These are phyloP conservation scores for Coreius guichenoti DNA, from an alignment of 2,797 vertebrate species.

Conservation along the genomic window DNA sequence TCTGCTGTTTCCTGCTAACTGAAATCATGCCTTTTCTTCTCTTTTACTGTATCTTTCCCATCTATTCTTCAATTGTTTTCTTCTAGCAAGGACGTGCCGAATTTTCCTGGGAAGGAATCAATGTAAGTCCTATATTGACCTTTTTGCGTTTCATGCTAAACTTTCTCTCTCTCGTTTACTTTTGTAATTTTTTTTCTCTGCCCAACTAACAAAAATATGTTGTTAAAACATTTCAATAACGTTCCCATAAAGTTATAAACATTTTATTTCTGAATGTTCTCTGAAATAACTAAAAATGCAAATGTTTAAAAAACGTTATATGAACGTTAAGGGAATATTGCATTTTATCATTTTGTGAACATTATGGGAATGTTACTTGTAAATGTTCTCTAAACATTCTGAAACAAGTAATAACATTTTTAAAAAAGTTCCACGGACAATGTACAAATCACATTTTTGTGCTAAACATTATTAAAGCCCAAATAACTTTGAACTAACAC, in stretches of 20 bases:
- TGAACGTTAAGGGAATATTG: not conserved
- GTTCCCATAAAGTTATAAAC: not conserved
- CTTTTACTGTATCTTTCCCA: slow-evolving; percentile 34
- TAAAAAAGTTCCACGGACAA: not conserved
- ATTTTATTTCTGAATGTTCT: not conserved
- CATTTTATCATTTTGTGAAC: not conserved
- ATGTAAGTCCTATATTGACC: slow-evolving; percentile 82
- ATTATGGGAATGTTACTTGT: not conserved
- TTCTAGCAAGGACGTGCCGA: slow-evolving; percentile 88
- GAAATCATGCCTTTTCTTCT: slow-evolving; percentile 39
- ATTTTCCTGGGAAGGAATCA: slow-evolving; percentile 97
- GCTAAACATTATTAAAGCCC: not conserved
- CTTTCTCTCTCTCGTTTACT: not conserved
- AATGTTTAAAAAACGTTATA: not conserved
- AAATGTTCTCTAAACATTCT: not conserved
- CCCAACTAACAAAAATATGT: not conserved
- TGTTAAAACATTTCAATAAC: not conserved
- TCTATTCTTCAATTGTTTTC: slow-evolving; percentile 45
- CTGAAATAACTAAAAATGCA: not conserved
- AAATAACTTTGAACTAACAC: not conserved
- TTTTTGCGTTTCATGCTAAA: slow-evolving; percentile 32
- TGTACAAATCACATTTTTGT: not conserved
- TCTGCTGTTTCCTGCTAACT: slow-evolving; percentile 26
- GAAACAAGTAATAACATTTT: not conserved
- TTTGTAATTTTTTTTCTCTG: not conserved